These are phyloP conservation scores for Epizoanthus ramosus DNA, from an alignment of 92 coral and sea anemone species.

Conservation along the genomic window DNA sequence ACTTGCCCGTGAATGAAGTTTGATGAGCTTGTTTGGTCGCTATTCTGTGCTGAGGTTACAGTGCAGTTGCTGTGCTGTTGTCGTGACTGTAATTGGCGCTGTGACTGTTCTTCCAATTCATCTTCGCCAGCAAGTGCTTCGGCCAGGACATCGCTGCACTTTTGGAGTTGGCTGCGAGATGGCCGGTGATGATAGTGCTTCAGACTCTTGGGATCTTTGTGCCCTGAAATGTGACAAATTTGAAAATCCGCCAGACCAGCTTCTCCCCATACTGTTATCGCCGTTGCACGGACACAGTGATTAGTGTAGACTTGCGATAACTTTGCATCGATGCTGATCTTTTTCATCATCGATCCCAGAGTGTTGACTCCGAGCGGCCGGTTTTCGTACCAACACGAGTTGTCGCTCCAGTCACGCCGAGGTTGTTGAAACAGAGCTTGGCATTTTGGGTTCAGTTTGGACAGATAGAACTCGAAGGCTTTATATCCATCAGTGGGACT, in stretches of 20 bases:
- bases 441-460: slow-evolving; percentile 55
- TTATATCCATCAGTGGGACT: slow-evolving; percentile 48
- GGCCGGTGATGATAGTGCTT: slow-evolving; percentile 30
- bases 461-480: slow-evolving; percentile 50
- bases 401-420: slow-evolving; percentile 48
- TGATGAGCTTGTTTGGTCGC: slow-evolving; percentile 17
- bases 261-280: slow-evolving; percentile 58
- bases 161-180: slow-evolving; percentile 22
- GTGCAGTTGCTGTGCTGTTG: slow-evolving; percentile 4
- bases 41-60: slow-evolving; percentile 15
- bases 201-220: slow-evolving; percentile 42
- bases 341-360: slow-evolving; percentile 55
- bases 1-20: background rate
- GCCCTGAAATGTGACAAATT: slow-evolving; percentile 60
- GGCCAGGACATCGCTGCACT: slow-evolving; percentile 40
- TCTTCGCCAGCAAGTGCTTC: slow-evolving; percentile 31
- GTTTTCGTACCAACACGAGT: slow-evolving; percentile 55
- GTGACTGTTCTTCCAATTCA: background rate
- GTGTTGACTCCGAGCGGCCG: slow-evolving; percentile 61
- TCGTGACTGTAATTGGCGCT: background rate
- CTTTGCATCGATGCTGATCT: slow-evolving; percentile 44
- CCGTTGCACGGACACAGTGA: slow-evolving; percentile 54
- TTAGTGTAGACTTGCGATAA: slow-evolving; percentile 46
- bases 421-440: slow-evolving; percentile 65
- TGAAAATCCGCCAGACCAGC: slow-evolving; percentile 58